Evolutionary conservation across 2,797 vertebrate species (phyloP).

Genomic region (Protonibea diacanthus): DNA sequence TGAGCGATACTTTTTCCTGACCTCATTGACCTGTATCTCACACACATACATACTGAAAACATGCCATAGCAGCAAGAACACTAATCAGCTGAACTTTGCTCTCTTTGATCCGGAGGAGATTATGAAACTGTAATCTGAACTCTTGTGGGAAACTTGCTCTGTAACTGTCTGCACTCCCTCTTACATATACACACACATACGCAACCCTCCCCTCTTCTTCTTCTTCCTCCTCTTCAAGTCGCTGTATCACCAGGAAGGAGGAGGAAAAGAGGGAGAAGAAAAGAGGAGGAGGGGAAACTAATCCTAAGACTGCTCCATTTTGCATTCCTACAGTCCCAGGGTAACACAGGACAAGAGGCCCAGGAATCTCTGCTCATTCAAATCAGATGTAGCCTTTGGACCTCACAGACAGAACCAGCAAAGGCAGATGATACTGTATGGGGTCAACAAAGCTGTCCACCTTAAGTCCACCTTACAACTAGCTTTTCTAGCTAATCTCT

Average conservation of each 20-base stretch:
- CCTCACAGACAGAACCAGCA: conserved; percentile 32
- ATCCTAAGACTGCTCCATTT: conserved; percentile 75
- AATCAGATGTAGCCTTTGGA: conserved; percentile 70
- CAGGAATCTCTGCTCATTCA: conserved; percentile 76
- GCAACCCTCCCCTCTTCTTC: conserved; percentile 25
- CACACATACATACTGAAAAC: neutral
- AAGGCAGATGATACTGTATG: conserved; percentile 7
- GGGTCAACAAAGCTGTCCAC: conserved; percentile 23
- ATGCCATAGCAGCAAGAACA: neutral
- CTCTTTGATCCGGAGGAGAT: conserved; percentile 52
- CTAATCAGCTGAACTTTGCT: conserved; percentile 58
- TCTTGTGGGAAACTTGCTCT: conserved; percentile 67
- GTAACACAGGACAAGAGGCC: conserved; percentile 77
- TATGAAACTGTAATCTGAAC: conserved; percentile 69
- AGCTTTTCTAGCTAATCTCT: neutral
- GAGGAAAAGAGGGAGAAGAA: conserved; percentile 56
- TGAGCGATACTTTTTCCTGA: neutral
- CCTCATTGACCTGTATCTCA: neutral
- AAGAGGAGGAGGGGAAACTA: conserved; percentile 74
- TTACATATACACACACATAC: conserved; percentile 1
- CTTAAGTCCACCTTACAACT: neutral
- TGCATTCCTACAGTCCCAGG: conserved; percentile 80
- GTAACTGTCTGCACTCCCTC: conserved; percentile 17
- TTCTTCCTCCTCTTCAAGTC: conserved; percentile 32
- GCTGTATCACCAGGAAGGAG: conserved; percentile 46